A percentile compares a stretch with the other conserved stretches of the same genome.
These are phyloP conservation scores for Halcyon senegalensis DNA, from an alignment of 2,113 vertebrate genomes.

Conservation along the genomic window DNA sequence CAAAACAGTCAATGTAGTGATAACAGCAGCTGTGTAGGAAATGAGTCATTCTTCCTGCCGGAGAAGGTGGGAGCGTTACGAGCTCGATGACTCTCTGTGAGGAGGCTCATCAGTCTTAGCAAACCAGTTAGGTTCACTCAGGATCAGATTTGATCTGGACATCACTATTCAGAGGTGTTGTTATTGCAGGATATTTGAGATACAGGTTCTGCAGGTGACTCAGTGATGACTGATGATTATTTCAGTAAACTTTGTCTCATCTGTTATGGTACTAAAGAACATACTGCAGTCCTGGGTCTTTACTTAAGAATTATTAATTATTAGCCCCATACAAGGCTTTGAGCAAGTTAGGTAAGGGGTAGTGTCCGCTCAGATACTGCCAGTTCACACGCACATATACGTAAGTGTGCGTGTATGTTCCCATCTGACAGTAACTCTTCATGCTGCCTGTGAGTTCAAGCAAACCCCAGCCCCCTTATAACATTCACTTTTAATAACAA, in stretches of 20 bases:
- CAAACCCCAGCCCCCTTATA: background rate
- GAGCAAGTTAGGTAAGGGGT: background rate
- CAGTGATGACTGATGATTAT: background rate
- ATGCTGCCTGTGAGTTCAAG: background rate
- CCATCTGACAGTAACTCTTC: background rate
- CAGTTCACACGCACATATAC: rapidly evolving
- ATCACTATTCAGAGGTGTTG: background rate
- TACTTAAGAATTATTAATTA: background rate
- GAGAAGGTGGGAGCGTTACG: background rate
- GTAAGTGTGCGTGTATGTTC: rapidly evolving
- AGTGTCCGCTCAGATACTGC: background rate
- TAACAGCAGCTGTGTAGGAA: conserved; percentile 52
- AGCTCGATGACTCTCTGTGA: background rate
- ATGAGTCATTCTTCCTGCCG: conserved; percentile 39
- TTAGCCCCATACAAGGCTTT: background rate
- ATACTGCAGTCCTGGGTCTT: background rate
- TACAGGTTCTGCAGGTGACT: background rate
- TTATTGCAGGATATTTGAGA: background rate
- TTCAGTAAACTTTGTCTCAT: background rate
- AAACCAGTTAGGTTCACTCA: background rate
- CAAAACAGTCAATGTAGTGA: conserved; percentile 17
- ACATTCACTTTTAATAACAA: background rate
- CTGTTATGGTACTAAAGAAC: background rate
- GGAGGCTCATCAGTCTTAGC: background rate
- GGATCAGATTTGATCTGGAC: background rate